Percentiles rank a stretch among this genome's conserved stretches.
Conservation (phyloP, 2,888 invertebrate genomes). For the Epirrhoe tristata region DNA sequence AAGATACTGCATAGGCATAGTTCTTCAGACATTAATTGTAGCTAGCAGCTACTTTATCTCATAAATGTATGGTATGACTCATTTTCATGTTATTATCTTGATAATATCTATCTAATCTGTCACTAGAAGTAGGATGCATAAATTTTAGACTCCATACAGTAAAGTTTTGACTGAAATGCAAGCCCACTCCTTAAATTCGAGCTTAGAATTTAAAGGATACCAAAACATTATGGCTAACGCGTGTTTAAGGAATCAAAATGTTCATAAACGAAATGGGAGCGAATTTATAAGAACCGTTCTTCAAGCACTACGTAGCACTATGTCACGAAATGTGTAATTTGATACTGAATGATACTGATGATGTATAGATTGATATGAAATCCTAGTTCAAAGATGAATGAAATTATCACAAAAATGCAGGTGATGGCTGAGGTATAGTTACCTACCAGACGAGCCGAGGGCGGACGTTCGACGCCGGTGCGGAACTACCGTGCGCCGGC, state of each 20-base stretch:
- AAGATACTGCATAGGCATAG: neutral
- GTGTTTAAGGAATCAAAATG: slow-evolving; percentile 1
- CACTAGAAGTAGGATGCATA: neutral
- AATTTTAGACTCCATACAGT: neutral
- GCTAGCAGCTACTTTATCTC: neutral
- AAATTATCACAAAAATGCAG: slow-evolving; percentile 14
- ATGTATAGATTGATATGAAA: no score
- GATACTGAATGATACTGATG: neutral
- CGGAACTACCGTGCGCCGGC: slow-evolving; percentile 73
- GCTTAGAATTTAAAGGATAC: neutral
- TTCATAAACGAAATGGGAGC: neutral
- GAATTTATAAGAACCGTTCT: neutral
- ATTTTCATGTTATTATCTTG: neutral
- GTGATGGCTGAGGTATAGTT: slow-evolving; percentile 35
- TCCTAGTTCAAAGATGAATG: slow-evolving; percentile 1
- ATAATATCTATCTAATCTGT: neutral
- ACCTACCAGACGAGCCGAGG: slow-evolving; percentile 49
- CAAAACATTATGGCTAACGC: neutral
- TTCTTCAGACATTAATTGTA: neutral
- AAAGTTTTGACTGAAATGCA: neutral
- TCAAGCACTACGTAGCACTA: neutral
- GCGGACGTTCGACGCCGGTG: slow-evolving; percentile 58
- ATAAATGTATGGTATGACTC: neutral
- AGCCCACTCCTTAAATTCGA: neutral
- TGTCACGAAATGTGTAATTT: neutral